Conservation (phyloP, 2,888 invertebrate species). For the Polymixis flavicincta region DNA sequence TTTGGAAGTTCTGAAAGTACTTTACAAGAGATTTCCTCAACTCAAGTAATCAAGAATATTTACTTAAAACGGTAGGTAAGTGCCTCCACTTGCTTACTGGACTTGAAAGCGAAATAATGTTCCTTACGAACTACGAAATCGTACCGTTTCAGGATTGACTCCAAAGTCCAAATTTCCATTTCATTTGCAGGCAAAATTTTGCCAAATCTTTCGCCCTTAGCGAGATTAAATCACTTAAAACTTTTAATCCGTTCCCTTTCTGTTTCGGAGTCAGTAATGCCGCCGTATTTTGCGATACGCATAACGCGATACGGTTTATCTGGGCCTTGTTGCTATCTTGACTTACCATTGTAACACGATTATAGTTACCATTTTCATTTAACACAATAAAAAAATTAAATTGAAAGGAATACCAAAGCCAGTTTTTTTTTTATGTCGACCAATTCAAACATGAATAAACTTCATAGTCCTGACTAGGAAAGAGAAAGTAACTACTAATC, state of each 20-base stretch:
- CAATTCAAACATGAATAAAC: not conserved
- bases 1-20: conserved; percentile 3
- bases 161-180: conserved; percentile 58
- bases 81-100: conserved; percentile 10
- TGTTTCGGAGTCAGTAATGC: conserved; percentile 52
- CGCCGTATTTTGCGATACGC: conserved; percentile 48
- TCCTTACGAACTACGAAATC: conserved; percentile 40
- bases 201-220: conserved; percentile 55
- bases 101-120: conserved; percentile 14
- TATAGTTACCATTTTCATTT: conserved; percentile 11
- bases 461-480: too few relatives aligned
- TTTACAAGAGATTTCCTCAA: conserved; percentile 1
- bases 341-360: conserved; percentile 38
- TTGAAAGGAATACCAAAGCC: too few relatives aligned
- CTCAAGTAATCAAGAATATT: conserved; percentile 38
- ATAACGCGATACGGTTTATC: conserved; percentile 50
- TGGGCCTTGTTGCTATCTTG: conserved; percentile 32
- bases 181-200: conserved; percentile 61
- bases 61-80: conserved; percentile 16
- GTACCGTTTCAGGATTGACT: conserved; percentile 45
- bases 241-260: conserved; percentile 64
- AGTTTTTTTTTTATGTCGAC: not conserved
- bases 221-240: conserved; percentile 67
- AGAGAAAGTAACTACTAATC: not conserved
- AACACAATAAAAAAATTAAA: not conserved